These are phyloP conservation scores for Araneus ventricosus DNA, from an alignment of 1,140 invertebrate species.

Conservation along the genomic window DNA sequence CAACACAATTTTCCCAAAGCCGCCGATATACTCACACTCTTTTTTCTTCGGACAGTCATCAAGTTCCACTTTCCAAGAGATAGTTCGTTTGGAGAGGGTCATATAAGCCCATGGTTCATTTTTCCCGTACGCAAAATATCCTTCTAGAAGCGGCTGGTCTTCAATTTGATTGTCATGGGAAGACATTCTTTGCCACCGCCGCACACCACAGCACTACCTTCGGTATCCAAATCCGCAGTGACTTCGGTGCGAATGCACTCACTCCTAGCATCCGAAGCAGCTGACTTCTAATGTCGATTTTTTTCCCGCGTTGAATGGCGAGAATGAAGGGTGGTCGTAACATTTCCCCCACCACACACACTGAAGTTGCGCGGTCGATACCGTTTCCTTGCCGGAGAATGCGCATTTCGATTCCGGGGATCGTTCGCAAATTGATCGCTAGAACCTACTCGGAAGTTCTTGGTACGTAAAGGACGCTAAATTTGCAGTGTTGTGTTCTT, in stretches of 20 bases:
- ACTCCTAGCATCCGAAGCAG: neutral
- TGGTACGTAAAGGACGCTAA: too few relatives aligned
- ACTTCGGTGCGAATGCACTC: neutral
- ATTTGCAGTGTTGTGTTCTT: too few relatives aligned
- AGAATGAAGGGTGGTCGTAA: conserved; percentile 58
- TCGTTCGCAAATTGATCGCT: neutral
- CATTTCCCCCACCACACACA: neutral
- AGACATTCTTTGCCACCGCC: neutral
- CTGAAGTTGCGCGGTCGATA: conserved; percentile 50
- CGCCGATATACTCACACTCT: conserved; percentile 61
- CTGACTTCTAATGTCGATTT: conserved; percentile 33
- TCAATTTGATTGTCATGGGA: neutral
- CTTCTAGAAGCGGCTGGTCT: too few relatives aligned
- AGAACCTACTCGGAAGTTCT: neutral
- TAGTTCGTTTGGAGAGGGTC: conserved; percentile 28
- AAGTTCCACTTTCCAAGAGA: conserved; percentile 46
- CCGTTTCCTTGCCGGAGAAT: neutral
- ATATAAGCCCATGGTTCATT: conserved; percentile 7
- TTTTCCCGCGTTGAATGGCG: conserved; percentile 18
- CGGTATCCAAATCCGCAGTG: neutral
- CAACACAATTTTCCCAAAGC: neutral
- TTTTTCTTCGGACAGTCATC: too few relatives aligned
- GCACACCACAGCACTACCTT: neutral
- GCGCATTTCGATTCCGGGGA: neutral
- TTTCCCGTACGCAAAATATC: too few relatives aligned